These are phyloP conservation scores for Porphyrio hochstetteri DNA, from an alignment of 2,113 vertebrate species.

Conservation along the genomic window DNA sequence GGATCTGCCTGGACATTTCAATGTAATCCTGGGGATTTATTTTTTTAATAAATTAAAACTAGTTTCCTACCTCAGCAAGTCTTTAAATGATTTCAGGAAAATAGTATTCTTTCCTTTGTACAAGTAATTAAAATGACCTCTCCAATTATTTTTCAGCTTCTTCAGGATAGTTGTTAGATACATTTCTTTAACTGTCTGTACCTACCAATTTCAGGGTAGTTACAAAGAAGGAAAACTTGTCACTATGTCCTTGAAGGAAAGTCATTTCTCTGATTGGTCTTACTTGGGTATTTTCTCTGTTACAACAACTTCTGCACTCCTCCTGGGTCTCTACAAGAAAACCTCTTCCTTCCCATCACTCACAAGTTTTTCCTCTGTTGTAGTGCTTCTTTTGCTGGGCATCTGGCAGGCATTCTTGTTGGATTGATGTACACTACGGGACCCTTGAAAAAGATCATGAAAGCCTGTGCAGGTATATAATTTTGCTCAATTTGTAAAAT, in stretches of 20 bases:
- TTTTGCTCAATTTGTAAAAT: background rate
- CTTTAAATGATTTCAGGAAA: background rate
- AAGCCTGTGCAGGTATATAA: slow-evolving; percentile 80
- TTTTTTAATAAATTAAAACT: background rate
- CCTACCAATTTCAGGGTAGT: background rate
- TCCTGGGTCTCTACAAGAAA: background rate
- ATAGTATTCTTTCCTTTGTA: background rate
- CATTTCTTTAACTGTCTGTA: background rate
- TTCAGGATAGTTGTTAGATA: background rate
- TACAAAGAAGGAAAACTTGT: background rate
- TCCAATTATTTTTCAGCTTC: background rate
- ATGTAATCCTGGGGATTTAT: background rate
- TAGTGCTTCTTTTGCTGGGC: slow-evolving; percentile 91
- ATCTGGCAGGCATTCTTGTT: slow-evolving; percentile 92
- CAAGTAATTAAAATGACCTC: background rate
- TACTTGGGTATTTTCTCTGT: background rate
- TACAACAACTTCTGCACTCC: background rate
- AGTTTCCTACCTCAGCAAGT: background rate
- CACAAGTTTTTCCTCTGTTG: background rate
- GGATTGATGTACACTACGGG: slow-evolving; percentile 89
- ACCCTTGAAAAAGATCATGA: slow-evolving; percentile 86
- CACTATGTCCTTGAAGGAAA: background rate
- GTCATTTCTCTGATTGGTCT: background rate
- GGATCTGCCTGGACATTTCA: background rate
- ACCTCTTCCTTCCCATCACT: background rate